Evolutionary conservation across 2,113 vertebrate genomes (phyloP), one percentile per base, ranked within the genome.

Genomic region (Salvelinus namaycush): DNA sequence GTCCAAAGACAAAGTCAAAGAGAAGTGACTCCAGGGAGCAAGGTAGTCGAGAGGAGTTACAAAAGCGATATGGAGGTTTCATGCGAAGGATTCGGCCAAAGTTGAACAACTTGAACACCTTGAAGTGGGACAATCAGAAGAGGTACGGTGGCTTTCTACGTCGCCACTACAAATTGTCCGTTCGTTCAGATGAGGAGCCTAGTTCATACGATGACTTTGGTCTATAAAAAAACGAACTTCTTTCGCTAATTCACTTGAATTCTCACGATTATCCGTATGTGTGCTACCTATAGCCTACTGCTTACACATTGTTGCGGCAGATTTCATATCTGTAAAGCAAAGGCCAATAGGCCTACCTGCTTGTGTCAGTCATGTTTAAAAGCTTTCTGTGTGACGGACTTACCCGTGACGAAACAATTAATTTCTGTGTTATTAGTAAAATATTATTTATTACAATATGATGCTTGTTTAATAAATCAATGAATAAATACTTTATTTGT

Each of bases 21-120:
- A 88, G 95, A 88, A 94, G 93, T 81, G 92, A 91, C 11, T 84
- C 83, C 0, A 79, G 39, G 0, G 90, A 87, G 49, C 79, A 83
- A 3, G 82, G 79, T 66, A 88, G 86, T 76, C 91, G 89, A 18
- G 94, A 95, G 13, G 95, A 94, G 88, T 91, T 98, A 49, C 97
- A 98, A 86, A 99, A 99, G 84, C 94, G 98, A 75, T 99, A 99
- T 0, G 98, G 98, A 0, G 98, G 98, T 69, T 99, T 99, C 91
- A 88, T 99, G 95, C 90, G 97, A 79, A 94, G 97, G 82, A 95
- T 99, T 87, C 95, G 97, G 2, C 97, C 98, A 76, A 98, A 97
- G 90, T 89, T 97, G 49, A 97, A 96, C 89, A 99, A 96, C 90
- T 92, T 97, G 48, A 97, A 96, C 89, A 99, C 96, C 90, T 92